Base-by-base conservation (phyloP, 2,888 invertebrate genomes). In the Hemithea aestivaria region DNA sequence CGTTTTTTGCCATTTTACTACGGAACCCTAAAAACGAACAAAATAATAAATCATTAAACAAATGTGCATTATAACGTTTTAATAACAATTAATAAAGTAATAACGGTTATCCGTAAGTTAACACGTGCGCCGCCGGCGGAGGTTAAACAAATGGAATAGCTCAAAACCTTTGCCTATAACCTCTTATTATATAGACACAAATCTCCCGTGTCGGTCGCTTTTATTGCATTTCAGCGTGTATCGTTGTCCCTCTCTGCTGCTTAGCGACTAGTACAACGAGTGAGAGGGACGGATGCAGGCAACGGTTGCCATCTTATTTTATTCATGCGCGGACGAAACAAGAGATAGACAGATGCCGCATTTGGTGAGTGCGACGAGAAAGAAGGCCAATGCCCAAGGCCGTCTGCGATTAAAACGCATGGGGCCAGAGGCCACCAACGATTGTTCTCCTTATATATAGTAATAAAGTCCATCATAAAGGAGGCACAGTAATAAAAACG, bases 221-320 rank as follows among this genome's bases (percentile, higher is more conserved):
- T 80, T 77, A 81, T 78, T 80, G 79, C 76, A 77, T 73, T 74
- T 68, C 67, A 62, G 62, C 57, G 61, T 48, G 49, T 58, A 58
- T 33, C 45, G 48, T 68, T 51, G 44, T 69, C 74, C 60, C 72
- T 53, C 58, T 81, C 70, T 35, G 51, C 45, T 39, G 40, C 40
- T 30, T 48, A 49, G 48, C 45, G 45, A 47, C 41, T 16, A 16
- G 2, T 5, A 16, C 27, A 40, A 30, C 37, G 51, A 48, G 35
- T 36, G 73, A 82, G 65, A 39, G 71, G 68, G 78, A 77, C 61
- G 59, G 74, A 56, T 67, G 71, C 64, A 56, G 58, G 55, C 61
- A 62, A 64, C 63, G 63, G 58, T 64, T 63, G 62, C 68, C 62
- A 58, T 73, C 75, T 73, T 78, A 72, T 74, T 77, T 81, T 80